These are phyloP conservation scores for Macrophya annulata DNA, from an alignment of 2,888 invertebrate genomes.

Conservation along the genomic window DNA sequence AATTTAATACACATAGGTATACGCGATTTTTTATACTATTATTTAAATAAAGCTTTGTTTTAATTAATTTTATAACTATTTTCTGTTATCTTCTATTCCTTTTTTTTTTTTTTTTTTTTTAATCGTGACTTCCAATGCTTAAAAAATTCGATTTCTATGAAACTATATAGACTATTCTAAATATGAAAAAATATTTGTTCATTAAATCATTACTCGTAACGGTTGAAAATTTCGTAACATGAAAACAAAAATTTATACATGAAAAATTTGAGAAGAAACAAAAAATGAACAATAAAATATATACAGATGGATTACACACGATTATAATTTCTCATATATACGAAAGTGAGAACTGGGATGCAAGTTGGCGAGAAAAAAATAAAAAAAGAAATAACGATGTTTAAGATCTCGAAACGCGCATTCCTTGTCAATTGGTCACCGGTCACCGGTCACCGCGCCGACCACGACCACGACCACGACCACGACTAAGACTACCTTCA, in stretches of 20 bases:
- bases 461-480: not conserved
- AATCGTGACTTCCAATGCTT: not conserved
- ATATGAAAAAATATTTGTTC: not conserved
- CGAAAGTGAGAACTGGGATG: not conserved
- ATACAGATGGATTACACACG: not conserved
- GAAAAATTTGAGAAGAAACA: no score
- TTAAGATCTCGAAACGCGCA: constrained; percentile 21
- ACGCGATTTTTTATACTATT: no score
- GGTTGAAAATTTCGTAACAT: not conserved
- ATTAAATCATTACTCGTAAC: not conserved
- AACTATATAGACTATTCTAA: no score
- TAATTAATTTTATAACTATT: no score
- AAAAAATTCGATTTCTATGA: not conserved
- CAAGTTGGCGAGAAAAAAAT: not conserved
- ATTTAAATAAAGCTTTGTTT: no score
- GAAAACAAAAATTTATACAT: not conserved
- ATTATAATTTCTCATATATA: not conserved
- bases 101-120: not conserved
- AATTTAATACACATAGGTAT: not conserved
- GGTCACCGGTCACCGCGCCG: not conserved
- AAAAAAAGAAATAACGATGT: not conserved
- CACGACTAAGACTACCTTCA: not conserved
- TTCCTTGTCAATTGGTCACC: constrained; percentile 23
- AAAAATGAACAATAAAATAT: not conserved
- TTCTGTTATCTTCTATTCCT: no score